Evolutionary conservation across 2,797 vertebrate genomes (phyloP).

Genomic region (Cossypha dichroa): DNA sequence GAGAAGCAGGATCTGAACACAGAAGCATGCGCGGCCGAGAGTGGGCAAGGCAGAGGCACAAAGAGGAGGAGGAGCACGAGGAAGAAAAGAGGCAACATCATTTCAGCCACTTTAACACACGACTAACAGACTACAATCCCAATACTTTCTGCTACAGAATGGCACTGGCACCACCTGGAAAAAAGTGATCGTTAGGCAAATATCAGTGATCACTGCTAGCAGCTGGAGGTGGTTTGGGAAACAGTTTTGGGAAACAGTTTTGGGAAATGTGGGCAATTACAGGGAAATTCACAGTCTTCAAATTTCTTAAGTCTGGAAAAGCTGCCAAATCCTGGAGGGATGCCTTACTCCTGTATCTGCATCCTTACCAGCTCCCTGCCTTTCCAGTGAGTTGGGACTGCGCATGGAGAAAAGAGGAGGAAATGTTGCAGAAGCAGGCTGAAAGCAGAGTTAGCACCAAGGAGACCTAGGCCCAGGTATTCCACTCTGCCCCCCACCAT

Average conservation of each 20-base stretch:
- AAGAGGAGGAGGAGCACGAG: slow-evolving; percentile 67
- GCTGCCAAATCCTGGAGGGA: not conserved
- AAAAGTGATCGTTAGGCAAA: slow-evolving; percentile 21
- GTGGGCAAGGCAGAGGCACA: slow-evolving; percentile 76
- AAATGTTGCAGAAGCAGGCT: slow-evolving; percentile 40
- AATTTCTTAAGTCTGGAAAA: not conserved
- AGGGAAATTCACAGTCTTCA: not conserved
- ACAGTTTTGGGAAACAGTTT: not conserved
- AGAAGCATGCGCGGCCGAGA: slow-evolving; percentile 85
- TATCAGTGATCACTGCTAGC: not conserved
- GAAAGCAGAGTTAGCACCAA: slow-evolving; percentile 37
- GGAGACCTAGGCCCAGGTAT: not conserved
- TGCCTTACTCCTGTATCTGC: not conserved
- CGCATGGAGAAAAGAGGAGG: not conserved
- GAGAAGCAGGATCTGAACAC: slow-evolving; percentile 95
- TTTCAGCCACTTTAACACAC: slow-evolving; percentile 70
- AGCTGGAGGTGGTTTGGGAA: not conserved
- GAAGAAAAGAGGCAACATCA: slow-evolving; percentile 82
- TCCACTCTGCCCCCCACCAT: not conserved
- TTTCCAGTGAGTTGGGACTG: not conserved
- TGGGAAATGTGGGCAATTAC: accelerated
- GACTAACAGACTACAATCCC: slow-evolving; percentile 12
- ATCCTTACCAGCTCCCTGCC: not conserved
- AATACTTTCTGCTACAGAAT: not conserved
- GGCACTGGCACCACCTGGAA: slow-evolving; percentile 7